phyloP scores from a whole-genome alignment of 92 coral and sea anemone genomes.

The Palythoa grandiflora region DNA sequence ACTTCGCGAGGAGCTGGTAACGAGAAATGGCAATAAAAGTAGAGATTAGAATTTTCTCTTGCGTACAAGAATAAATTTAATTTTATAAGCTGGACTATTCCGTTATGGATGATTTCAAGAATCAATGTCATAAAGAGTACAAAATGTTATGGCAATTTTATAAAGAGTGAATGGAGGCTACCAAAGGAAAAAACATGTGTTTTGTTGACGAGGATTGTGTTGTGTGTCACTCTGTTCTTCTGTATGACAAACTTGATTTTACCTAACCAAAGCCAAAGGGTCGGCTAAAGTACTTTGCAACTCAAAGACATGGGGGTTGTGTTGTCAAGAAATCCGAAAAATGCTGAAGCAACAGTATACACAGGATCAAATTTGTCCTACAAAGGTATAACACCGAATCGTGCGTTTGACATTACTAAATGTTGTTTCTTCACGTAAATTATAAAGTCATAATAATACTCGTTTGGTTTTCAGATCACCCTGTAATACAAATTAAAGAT shows the following conservation, averaged over 20 bases:
- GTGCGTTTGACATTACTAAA: not conserved
- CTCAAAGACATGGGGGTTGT: conserved; percentile 22
- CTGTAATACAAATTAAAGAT: not conserved
- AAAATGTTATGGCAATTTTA: not conserved
- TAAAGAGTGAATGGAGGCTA: not conserved
- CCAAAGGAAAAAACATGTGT: not conserved
- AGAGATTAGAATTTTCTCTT: too few species aligned
- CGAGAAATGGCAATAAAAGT: not conserved
- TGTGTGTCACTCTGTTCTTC: not conserved
- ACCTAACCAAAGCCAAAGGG: not conserved
- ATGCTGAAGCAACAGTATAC: not conserved
- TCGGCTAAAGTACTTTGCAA: not conserved
- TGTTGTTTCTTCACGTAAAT: not conserved
- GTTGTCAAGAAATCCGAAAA: not conserved
- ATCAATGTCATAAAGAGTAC: not conserved
- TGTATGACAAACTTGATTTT: not conserved
- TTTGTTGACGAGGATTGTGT: not conserved
- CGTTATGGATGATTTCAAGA: not conserved
- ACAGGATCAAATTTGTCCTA: not conserved
- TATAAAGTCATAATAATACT: too few species aligned
- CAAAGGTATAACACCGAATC: not conserved
- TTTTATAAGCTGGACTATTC: not conserved
- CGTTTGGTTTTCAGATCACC: not conserved
- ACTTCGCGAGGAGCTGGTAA: conserved; percentile 6
- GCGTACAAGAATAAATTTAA: not conserved